Conservation (phyloP, 2,113 vertebrate species). For the Daboia siamensis region DNA sequence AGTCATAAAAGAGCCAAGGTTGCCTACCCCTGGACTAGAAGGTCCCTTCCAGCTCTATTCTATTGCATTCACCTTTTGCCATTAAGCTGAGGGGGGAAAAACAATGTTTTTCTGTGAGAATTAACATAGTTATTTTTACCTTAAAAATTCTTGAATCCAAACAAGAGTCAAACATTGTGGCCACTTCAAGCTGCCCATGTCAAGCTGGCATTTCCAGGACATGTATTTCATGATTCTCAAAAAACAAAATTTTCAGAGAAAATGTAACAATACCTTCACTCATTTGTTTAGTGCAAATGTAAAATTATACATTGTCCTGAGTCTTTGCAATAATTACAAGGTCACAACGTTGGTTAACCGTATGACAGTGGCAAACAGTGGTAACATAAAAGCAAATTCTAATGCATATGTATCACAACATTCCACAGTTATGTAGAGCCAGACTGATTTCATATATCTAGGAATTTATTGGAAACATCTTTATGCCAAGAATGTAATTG, state of each 20-base stretch:
- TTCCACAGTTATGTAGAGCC: not conserved
- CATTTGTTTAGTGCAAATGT: conserved; percentile 60
- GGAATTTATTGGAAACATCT: not conserved
- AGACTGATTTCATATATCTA: not conserved
- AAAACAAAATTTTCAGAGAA: not conserved
- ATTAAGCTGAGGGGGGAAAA: not conserved
- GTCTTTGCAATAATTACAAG: conserved; percentile 69
- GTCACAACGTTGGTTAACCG: conserved; percentile 65
- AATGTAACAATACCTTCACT: not conserved
- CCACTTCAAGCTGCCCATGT: not conserved
- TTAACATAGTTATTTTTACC: not conserved
- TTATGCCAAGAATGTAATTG: not conserved
- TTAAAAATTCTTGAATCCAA: not conserved
- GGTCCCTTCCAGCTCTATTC: no score
- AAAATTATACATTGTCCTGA: conserved; percentile 65
- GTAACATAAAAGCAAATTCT: conserved; percentile 32
- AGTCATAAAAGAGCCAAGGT: no score
- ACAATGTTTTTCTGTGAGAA: not conserved
- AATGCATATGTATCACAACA: not conserved
- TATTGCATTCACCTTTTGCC: no score
- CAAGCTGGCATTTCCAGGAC: not conserved
- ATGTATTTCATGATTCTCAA: not conserved
- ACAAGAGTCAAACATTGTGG: not conserved
- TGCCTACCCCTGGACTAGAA: no score
- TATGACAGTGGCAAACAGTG: conserved; percentile 53